Evolutionary conservation across 2,113 vertebrate species (phyloP).

Genomic region (Myiozetetes cayanensis): DNA sequence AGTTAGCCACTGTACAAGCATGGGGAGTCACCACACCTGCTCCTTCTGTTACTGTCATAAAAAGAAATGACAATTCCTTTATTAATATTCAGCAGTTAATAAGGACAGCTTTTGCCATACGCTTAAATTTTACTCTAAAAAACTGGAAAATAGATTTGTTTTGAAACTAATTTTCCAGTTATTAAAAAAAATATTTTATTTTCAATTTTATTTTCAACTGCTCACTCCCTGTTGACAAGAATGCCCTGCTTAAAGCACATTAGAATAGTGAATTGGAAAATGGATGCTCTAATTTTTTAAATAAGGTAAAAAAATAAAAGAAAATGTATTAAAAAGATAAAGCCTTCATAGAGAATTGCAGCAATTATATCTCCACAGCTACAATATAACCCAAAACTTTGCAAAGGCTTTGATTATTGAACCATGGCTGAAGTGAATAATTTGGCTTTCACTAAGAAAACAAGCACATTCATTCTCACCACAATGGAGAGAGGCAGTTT

Average conservation of each 20-base stretch:
- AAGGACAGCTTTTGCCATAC: neutral
- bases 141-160: neutral
- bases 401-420: slow-evolving; percentile 90
- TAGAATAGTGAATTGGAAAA: slow-evolving; percentile 51
- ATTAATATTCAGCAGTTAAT: neutral
- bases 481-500: slow-evolving; percentile 91
- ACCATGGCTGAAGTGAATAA: slow-evolving; percentile 90
- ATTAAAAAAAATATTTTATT: neutral
- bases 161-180: neutral
- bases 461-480: slow-evolving; percentile 90
- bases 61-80: neutral
- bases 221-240: neutral
- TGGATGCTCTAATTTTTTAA: slow-evolving; percentile 63
- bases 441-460: slow-evolving; percentile 90
- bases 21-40: neutral
- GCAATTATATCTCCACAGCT: slow-evolving; percentile 84
- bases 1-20: neutral
- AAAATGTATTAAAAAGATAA: slow-evolving; percentile 77
- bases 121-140: neutral
- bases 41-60: neutral
- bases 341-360: slow-evolving; percentile 71
- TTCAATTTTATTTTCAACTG: neutral
- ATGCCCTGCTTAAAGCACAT: neutral
- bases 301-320: slow-evolving; percentile 52
- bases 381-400: slow-evolving; percentile 85